A percentile compares a stretch with the other conserved stretches of the same genome.
Conservation (phyloP, 1,140 invertebrate genomes). For the Drosophila ogumai region DNA sequence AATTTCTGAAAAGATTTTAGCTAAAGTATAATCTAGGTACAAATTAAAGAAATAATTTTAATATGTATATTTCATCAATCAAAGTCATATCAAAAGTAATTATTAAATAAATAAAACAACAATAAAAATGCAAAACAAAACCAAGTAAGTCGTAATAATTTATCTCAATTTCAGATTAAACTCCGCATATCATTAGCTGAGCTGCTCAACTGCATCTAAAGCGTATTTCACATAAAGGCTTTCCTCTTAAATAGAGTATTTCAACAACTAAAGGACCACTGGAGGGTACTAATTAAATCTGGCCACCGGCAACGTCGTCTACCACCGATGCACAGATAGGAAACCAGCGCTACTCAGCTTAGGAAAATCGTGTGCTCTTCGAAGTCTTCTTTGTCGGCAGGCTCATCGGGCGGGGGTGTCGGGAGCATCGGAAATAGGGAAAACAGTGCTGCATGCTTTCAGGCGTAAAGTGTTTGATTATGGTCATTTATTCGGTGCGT, state of each 20-base stretch:
- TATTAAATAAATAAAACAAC: neutral
- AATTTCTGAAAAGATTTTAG: neutral
- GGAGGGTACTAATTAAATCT: constrained; percentile 74
- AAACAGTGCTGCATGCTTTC: constrained; percentile 55
- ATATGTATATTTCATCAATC: no score
- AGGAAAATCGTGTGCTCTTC: constrained; percentile 29
- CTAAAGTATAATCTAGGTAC: neutral
- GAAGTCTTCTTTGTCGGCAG: constrained; percentile 44
- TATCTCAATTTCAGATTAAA: neutral
- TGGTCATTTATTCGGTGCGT: constrained; percentile 75
- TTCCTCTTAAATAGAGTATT: constrained; percentile 4
- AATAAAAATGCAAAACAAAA: neutral
- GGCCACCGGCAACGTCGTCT: constrained; percentile 62
- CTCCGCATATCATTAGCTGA: neutral
- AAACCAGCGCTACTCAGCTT: constrained; percentile 21
- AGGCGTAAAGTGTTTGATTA: constrained; percentile 83
- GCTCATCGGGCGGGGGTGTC: neutral
- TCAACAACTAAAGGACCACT: constrained; percentile 4
- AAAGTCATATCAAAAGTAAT: no score
- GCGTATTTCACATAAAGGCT: neutral
- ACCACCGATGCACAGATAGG: constrained; percentile 61
- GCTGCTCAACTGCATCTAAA: no score
- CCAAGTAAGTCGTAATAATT: neutral
- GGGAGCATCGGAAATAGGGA: constrained; percentile 15
- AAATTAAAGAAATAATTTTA: neutral